Conservation (phyloP, 2,113 vertebrate genomes). For the Oreochromis niloticus region DNA sequence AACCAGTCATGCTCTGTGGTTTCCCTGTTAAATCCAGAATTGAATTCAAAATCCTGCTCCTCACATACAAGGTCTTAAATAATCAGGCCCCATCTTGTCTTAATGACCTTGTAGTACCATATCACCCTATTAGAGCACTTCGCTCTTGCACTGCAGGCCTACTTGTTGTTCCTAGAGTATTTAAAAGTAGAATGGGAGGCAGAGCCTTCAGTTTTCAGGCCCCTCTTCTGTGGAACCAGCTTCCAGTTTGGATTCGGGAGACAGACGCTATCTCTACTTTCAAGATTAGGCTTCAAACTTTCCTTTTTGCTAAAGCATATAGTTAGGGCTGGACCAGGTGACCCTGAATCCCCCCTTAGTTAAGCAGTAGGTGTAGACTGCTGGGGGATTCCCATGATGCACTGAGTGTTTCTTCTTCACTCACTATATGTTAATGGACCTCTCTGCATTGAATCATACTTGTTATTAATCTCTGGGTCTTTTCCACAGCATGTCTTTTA, state of each 20-base stretch:
- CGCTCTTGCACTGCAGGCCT: rapidly evolving
- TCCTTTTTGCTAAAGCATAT: too few species aligned
- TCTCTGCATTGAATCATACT: too few species aligned
- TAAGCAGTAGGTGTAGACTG: rapidly evolving
- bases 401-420: too few species aligned
- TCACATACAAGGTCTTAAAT: neutral
- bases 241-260: rapidly evolving
- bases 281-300: too few species aligned
- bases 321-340: rapidly evolving
- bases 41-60: neutral
- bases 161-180: neutral
- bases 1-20: neutral
- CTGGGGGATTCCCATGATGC: rapidly evolving
- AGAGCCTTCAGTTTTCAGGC: neutral
- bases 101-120: neutral
- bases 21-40: neutral
- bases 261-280: too few species aligned
- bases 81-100: neutral
- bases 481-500: rapidly evolving
- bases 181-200: neutral
- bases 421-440: too few species aligned
- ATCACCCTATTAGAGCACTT: neutral
- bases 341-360: neutral
- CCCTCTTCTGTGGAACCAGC: neutral
- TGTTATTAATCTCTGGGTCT: neutral